Percentiles rank a stretch among this genome's conserved stretches.
Conservation (phyloP, 2,797 vertebrate genomes). For the Australoheros facetus region DNA sequence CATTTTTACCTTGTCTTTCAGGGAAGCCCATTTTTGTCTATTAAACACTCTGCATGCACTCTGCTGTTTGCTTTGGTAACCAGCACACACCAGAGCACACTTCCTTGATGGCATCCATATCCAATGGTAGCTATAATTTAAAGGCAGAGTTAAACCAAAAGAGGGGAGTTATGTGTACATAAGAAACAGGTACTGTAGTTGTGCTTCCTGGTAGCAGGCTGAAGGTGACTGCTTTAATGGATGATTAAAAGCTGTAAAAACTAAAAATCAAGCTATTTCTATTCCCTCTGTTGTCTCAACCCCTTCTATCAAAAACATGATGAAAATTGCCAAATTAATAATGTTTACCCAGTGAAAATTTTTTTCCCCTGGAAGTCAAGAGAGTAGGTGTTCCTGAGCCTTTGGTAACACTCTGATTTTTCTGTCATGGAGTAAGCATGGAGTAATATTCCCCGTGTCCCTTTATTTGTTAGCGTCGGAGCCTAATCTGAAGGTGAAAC, state of each 20-base stretch:
- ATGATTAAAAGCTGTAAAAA: neutral
- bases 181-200: too few species aligned
- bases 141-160: too few species aligned
- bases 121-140: too few species aligned
- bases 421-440: neutral
- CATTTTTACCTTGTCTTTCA: too few species aligned
- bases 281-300: neutral
- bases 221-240: neutral
- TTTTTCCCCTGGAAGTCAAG: neutral
- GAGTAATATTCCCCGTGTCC: too few species aligned
- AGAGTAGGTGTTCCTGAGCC: neutral
- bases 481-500: constrained; percentile 95
- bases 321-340: neutral
- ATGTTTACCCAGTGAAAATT: neutral
- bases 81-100: too few species aligned
- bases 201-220: too few species aligned
- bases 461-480: constrained; percentile 81
- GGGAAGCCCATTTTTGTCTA: too few species aligned
- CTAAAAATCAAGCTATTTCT: neutral
- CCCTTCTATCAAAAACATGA: neutral
- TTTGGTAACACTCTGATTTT: neutral
- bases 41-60: too few species aligned
- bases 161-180: too few species aligned
- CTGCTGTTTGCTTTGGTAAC: too few species aligned
- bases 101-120: too few species aligned